Base-by-base conservation (phyloP, 2,797 vertebrate genomes). In the Sphenodon punctatus region DNA sequence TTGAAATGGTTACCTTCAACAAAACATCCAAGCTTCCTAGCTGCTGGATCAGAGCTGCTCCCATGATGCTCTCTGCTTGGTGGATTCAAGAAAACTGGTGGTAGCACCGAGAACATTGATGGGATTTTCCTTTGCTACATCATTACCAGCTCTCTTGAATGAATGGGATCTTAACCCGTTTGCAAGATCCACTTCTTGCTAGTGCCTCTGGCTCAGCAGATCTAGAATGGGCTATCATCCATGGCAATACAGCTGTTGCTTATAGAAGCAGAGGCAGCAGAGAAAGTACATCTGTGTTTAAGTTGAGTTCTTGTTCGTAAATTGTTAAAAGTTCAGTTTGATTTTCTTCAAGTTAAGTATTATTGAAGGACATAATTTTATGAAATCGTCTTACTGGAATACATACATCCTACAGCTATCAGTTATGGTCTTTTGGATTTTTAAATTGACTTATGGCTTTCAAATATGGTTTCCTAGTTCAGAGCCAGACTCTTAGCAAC, bases 261-360 rank as follows among this genome's bases (percentile, higher is more conserved):
- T 19, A n/a, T 39, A 4, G 63, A 82, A 46, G 25, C 42, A 38
- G 19, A 5, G 42, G 20, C 20, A 67, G 69, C 53, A 68, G 91
- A 85, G 66, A 41, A 53, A 85, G 56, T 70, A 41, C 59, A 66
- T 83, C 1, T 84, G 53, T 61, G 48, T 78, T 73, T 68, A 49
- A 38, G 36, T 48, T 15, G n/a, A 6, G 1, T 30, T 77, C 75
- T 5, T 27, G 27, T 3, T 83, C 68, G 66, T 73, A n/a, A n/a
- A n/a, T n/a, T n/a, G n/a, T n/a, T n/a, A n/a, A n/a, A n/a, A n/a
- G n/a, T n/a, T n/a, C n/a, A n/a, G n/a, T n/a, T n/a, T n/a, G n/a
- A n/a, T n/a, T n/a, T n/a, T n/a, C n/a, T n/a, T n/a, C n/a, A n/a
- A n/a, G n/a, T n/a, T n/a, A n/a, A n/a, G n/a, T n/a, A n/a, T n/a